Percentiles rank a stretch among this genome's conserved stretches.
Conservation (phyloP, 2,888 invertebrate genomes). For the Harpalus rubripes region DNA sequence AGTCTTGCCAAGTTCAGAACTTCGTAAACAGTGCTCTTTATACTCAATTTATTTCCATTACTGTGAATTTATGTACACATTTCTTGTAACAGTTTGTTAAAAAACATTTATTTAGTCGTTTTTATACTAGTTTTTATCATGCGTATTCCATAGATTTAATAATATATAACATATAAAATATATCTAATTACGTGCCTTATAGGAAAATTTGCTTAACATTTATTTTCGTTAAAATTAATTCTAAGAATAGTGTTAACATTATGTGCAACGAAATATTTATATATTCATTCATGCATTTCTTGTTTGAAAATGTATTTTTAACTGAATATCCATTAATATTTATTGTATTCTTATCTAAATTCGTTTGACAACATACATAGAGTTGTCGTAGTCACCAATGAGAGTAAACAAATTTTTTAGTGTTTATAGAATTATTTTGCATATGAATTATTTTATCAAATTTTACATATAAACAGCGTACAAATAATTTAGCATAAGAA, state of each 20-base stretch:
- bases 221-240: constrained; percentile 1
- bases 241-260: background rate
- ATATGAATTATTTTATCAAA: background rate
- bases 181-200: background rate
- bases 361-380: background rate
- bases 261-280: constrained; percentile 1
- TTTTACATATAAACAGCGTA: no score
- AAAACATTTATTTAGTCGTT: background rate
- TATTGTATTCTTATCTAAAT: constrained; percentile 10
- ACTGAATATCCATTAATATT: background rate
- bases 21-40: background rate
- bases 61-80: background rate
- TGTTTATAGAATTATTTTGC: background rate
- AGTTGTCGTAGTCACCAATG: background rate
- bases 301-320: constrained; percentile 1
- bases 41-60: background rate
- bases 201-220: background rate
- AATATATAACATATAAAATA: background rate
- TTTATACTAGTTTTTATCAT: no score
- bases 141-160: background rate
- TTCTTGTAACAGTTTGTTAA: background rate
- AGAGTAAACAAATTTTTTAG: background rate
- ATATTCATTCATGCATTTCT: constrained; percentile 11
- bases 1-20: constrained; percentile 9
- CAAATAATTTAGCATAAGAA: no score